These are phyloP conservation scores for Gasteruption jaculator DNA, from an alignment of 2,888 invertebrate species.

Conservation along the genomic window DNA sequence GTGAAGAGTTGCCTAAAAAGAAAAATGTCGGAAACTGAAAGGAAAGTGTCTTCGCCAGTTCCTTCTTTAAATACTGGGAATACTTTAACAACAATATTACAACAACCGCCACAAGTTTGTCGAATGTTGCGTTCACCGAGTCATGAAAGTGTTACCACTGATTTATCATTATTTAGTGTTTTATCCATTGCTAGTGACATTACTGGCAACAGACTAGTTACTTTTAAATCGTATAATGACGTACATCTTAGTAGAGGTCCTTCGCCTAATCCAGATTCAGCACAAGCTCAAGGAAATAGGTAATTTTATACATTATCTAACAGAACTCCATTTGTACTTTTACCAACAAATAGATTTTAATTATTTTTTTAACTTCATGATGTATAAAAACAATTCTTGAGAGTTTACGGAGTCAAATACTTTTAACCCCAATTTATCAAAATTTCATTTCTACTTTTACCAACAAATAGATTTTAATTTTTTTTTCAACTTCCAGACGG, in stretches of 20 bases:
- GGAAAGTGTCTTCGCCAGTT: conserved; percentile 34
- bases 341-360: too few relatives aligned
- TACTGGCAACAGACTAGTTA: conserved; percentile 50
- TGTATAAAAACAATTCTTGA: too few relatives aligned
- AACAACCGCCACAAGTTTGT: conserved; percentile 56
- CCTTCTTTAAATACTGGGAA: too few relatives aligned
- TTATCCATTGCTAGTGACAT: conserved; percentile 63
- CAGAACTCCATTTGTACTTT: too few relatives aligned
- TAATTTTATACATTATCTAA: too few relatives aligned
- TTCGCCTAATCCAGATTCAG: conserved; percentile 68
- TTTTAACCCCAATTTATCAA: too few relatives aligned
- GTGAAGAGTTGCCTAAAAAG: too few relatives aligned
- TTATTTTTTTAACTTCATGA: too few relatives aligned
- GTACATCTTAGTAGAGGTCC: conserved; percentile 56
- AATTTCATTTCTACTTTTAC: too few relatives aligned
- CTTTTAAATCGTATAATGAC: conserved; percentile 55
- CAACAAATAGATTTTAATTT: too few relatives aligned
- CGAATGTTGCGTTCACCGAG: conserved; percentile 74
- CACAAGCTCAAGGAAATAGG: conserved; percentile 43
- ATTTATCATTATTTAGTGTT: conserved; percentile 74
- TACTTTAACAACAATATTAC: conserved; percentile 34
- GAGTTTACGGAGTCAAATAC: too few relatives aligned
- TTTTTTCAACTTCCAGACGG: too few relatives aligned
- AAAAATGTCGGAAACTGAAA: conserved; percentile 39
- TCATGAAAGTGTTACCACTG: conserved; percentile 80